Evolutionary conservation across 2,888 invertebrate species (phyloP), one percentile per base, ranked within the genome.

Genomic region (Frankliniella fusca): DNA sequence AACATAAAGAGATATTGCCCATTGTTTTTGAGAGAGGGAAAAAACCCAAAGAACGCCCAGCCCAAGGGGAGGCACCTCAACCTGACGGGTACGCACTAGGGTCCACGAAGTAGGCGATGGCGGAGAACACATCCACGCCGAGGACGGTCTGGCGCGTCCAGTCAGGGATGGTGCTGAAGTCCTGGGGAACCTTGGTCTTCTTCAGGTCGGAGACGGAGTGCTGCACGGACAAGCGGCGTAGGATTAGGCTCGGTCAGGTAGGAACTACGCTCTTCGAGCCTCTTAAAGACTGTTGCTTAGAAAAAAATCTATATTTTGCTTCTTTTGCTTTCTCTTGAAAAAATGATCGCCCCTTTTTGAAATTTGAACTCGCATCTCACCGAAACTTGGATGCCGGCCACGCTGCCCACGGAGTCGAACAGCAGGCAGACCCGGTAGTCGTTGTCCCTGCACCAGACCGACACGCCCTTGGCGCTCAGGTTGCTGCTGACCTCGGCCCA

Each of bases 381-480:
- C 84, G 89, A 88, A 48, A 90, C 86, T 85, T 90, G 89, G 15
- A 90, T 85, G 0, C 90, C 90, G 76, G 89, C 88, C 0, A 90
- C 87, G 83, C 89, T 90, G 0, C 90, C 90, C 9, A 88, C 87
- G 0, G 88, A 86, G 81, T 90, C 90, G 81, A 88, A 90, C 8
- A 90, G 85, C 0, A 89, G 87, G 81, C 90, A 90, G 10, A 90
- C 88, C 9, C 86, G 84, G 0, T 85, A 86, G 27, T 89, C 86
- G 15, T 86, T 88, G 0, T 87, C 86, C 0, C 88, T 87, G 82
- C 90, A 90, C 65, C 65, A 65, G 20, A 65, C 65, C n/a, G 20
- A 20, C 20, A 65, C 65, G 65, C 65, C 65, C 65, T 65, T 65
- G 65, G 9, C n/a, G 9, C 1, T n/a, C 20, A 65, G 65, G 20